Conservation (phyloP, 2,888 invertebrate species). For the Chironomus riparius region DNA sequence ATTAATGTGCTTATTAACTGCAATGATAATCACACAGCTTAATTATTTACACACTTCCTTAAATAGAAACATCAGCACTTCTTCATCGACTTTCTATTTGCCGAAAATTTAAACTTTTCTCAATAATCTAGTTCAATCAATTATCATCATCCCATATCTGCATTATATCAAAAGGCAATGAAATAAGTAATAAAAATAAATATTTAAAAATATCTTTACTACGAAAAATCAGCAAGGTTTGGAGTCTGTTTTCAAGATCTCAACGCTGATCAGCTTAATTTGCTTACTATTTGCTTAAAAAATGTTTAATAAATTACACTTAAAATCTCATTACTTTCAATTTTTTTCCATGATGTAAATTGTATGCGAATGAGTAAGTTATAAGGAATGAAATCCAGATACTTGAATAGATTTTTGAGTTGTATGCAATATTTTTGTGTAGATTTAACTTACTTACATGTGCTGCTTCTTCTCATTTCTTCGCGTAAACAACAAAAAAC, state of each 20-base stretch:
- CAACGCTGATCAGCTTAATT: not conserved
- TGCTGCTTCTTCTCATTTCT: not conserved
- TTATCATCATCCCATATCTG: not conserved
- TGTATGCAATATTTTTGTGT: not conserved
- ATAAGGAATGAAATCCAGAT: not conserved
- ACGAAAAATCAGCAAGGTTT: not conserved
- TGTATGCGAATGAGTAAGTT: not conserved
- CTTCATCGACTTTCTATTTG: no score
- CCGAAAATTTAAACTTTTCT: no score
- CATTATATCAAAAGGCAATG: not conserved
- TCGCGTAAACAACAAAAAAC: not conserved
- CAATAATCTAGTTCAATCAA: no score
- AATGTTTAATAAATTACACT: conserved; percentile 23
- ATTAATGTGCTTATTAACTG: no score
- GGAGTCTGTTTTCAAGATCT: not conserved
- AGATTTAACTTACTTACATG: not conserved
- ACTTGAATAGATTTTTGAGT: not conserved
- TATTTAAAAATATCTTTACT: not conserved
- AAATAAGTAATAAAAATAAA: not conserved
- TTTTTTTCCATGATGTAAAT: not conserved
- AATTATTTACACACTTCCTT: no score
- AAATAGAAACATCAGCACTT: no score
- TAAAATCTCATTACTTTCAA: conserved; percentile 8
- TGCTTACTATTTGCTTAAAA: conserved; percentile 16
- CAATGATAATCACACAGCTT: no score